These are phyloP conservation scores for Hapalemur alaotrensis DNA, from an alignment of 2,797 vertebrate genomes.

Conservation along the genomic window DNA sequence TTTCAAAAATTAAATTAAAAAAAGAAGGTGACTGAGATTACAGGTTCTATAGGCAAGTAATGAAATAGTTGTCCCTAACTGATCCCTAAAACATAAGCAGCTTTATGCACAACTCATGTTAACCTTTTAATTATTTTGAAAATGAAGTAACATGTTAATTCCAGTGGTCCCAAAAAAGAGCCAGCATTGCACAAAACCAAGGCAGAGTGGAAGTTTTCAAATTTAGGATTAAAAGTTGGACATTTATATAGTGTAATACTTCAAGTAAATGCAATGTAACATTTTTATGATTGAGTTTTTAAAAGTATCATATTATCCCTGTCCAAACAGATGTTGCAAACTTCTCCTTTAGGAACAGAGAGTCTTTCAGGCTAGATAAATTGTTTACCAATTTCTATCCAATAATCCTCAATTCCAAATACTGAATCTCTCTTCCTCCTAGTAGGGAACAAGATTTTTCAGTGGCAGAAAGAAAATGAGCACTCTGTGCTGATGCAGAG, in stretches of 20 bases:
- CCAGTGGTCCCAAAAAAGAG: neutral
- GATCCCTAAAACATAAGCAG: neutral
- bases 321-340: neutral
- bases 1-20: neutral
- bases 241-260: neutral
- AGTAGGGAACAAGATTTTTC: neutral
- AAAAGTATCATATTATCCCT: neutral
- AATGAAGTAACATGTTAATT: neutral
- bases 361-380: neutral
- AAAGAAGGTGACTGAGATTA: neutral
- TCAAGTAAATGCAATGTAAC: neutral
- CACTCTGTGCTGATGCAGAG: neutral
- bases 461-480: neutral
- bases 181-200: neutral
- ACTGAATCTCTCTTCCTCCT: neutral
- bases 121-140: neutral
- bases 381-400: constrained; percentile 13
- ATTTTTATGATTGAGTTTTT: neutral
- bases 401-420: neutral
- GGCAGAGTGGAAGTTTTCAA: neutral
- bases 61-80: constrained; percentile 5
- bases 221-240: neutral
- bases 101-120: neutral
- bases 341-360: neutral
- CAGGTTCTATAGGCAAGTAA: neutral